Percentiles rank a stretch among this genome's conserved stretches.
Conservation (phyloP, 2,797 vertebrate species). For the Champsocephalus esox region DNA sequence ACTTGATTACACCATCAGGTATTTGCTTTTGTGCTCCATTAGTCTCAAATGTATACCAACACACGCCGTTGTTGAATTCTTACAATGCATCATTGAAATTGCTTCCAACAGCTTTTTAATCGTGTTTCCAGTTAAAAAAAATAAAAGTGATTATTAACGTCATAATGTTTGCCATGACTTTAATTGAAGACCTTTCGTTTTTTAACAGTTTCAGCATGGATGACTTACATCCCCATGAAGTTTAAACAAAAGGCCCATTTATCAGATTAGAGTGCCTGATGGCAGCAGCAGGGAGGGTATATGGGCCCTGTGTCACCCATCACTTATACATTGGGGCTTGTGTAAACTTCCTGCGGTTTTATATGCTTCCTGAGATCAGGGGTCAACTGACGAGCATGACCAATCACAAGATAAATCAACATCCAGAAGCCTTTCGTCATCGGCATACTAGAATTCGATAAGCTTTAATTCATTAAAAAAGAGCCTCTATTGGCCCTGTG, state of each 20-base stretch:
- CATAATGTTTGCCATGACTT: slow-evolving; percentile 18
- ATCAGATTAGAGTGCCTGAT: slow-evolving; percentile 66
- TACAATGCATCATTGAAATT: slow-evolving; percentile 1
- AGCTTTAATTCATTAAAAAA: slow-evolving; percentile 55
- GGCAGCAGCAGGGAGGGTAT: slow-evolving; percentile 29
- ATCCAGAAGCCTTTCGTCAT: slow-evolving; percentile 69
- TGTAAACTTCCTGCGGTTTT: slow-evolving; percentile 84
- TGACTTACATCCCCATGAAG: slow-evolving; percentile 21
- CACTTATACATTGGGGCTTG: slow-evolving; percentile 68
- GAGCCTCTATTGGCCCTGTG: slow-evolving; percentile 28
- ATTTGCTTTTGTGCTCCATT: slow-evolving; percentile 33
- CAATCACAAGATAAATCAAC: slow-evolving; percentile 78
- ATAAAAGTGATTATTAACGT: slow-evolving; percentile 35
- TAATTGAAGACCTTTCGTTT: slow-evolving; percentile 12
- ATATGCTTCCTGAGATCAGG: slow-evolving; percentile 78
- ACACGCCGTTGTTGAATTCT: slow-evolving; percentile 2
- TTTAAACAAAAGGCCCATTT: slow-evolving; percentile 63
- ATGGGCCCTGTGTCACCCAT: slow-evolving; percentile 47
- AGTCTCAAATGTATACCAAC: slow-evolving; percentile 27
- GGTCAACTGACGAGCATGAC: slow-evolving; percentile 70
- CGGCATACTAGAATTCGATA: slow-evolving; percentile 67
- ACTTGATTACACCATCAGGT: slow-evolving; percentile 26
- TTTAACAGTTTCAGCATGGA: slow-evolving; percentile 3
- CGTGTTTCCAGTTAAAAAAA: background rate
- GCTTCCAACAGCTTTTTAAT: background rate